Evolutionary conservation across 2,888 invertebrate genomes (phyloP).

Genomic region (Leucophenga montana): DNA sequence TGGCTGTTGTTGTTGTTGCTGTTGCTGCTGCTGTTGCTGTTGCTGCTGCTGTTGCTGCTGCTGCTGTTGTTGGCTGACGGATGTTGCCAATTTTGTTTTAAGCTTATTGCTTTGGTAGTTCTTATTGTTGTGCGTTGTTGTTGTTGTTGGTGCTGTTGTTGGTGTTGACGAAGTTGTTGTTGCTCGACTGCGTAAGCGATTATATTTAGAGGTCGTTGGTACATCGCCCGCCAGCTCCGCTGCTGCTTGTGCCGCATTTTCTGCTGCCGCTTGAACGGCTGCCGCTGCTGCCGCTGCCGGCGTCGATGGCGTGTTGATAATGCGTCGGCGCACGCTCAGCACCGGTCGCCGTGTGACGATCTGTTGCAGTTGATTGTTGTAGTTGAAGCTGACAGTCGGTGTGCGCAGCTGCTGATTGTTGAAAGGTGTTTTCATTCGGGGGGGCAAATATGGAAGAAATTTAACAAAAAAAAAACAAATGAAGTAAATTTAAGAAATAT

Average conservation of each 20-base stretch:
- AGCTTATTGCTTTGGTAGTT: constrained; percentile 36
- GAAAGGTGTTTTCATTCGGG: neutral
- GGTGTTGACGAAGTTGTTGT: constrained; percentile 42
- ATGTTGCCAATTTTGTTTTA: constrained; percentile 33
- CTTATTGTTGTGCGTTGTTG: constrained; percentile 28
- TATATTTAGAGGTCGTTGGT: constrained; percentile 60
- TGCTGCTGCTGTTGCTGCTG: too few relatives aligned
- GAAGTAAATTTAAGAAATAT: neutral
- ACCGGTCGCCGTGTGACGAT: constrained; percentile 63
- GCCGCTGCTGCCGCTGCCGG: constrained; percentile 43
- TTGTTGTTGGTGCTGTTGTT: constrained; percentile 41
- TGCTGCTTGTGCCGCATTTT: constrained; percentile 46
- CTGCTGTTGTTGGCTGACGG: constrained; percentile 11
- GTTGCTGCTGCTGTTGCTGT: constrained; percentile 20
- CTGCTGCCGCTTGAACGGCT: constrained; percentile 37
- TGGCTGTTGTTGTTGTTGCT: constrained; percentile 12
- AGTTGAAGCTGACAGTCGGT: constrained; percentile 42
- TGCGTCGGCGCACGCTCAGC: constrained; percentile 69
- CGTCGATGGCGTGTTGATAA: constrained; percentile 57
- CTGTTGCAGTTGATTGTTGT: constrained; percentile 35
- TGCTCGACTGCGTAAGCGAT: constrained; percentile 55
- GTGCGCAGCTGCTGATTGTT: constrained; percentile 50
- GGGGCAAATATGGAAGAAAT: neutral
- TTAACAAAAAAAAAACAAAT: neutral
- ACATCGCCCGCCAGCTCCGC: constrained; percentile 47